Evolutionary conservation across 1,140 invertebrate species (phyloP), one percentile per base, ranked within the genome.

Genomic region (Acromyrmex charruanus): DNA sequence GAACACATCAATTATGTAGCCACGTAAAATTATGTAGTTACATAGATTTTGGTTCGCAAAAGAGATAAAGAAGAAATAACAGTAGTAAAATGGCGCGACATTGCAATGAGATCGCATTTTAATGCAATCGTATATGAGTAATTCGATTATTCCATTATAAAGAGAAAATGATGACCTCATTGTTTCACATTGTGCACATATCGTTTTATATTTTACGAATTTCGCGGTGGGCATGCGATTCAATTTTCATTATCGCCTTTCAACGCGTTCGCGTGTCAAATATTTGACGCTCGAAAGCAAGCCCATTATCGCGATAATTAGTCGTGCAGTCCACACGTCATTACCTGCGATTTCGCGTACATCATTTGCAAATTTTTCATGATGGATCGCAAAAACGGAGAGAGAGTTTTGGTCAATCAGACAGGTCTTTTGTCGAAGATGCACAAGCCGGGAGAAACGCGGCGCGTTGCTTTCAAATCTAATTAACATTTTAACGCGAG

Each of bases 201-300:
- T 53, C 28, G 28, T 53, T 77, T 87, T 66, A 25, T 44, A 44
- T 44, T 39, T 53, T 53, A 12, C 16, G 9, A 35, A 77, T 87
- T 63, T 89, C 87, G 28, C 75, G 16, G 28, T 7, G 18, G 12
- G 16, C 84, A 89, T 85, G 88, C 88, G 77, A 89, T 86, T 5
- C 14, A 59, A 85, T 79, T 21, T 55, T 31, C 55, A 77, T 85
- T 35, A 66, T 65, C 21, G 31, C 65, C 49, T 75, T 28, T 58
- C 14, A 58, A 35, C 18, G 39, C 12, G 51, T 21, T 77, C 18
- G 80, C 79, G 51, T 84, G 55, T 25, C 44, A 31, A 35, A 35
- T 9, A 55, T 59, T 87, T 84, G 68, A 87, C 58, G 61, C 85
- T 82, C 69, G 55, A 66, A n/a, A 51, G 49, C 14, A 39, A n/a